These are phyloP conservation scores for Dinoponera quadriceps DNA, from an alignment of 1,140 invertebrate species.

Conservation along the genomic window DNA sequence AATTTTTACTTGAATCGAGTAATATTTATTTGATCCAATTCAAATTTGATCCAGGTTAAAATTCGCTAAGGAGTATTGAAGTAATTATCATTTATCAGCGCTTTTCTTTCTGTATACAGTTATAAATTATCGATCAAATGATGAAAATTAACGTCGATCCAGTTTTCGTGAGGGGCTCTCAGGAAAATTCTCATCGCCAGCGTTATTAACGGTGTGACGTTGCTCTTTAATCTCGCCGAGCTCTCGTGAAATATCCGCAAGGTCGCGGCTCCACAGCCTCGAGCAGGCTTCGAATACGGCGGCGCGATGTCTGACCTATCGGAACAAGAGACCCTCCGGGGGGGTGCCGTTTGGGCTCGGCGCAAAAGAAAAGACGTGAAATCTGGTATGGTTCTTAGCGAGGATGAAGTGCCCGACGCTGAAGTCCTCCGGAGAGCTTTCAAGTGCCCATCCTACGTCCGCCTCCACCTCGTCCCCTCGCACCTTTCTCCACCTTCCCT, in stretches of 20 bases:
- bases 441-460: slow-evolving; percentile 57
- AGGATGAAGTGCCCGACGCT: slow-evolving; percentile 79
- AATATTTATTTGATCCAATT: too few relatives aligned
- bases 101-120: too few relatives aligned
- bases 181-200: neutral
- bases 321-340: slow-evolving; percentile 74
- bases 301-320: slow-evolving; percentile 59
- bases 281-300: slow-evolving; percentile 31
- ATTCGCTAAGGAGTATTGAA: too few relatives aligned
- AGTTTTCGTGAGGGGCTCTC: too few relatives aligned
- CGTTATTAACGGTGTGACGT: neutral
- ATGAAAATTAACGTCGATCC: too few relatives aligned
- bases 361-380: slow-evolving; percentile 74
- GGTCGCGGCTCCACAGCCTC: too few relatives aligned
- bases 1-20: too few relatives aligned
- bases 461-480: slow-evolving; percentile 48
- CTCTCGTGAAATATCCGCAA: slow-evolving; percentile 4
- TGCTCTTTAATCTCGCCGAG: slow-evolving; percentile 7
- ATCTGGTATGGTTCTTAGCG: slow-evolving; percentile 79
- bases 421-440: slow-evolving; percentile 81
- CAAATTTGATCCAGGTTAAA: too few relatives aligned
- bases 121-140: too few relatives aligned
- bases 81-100: too few relatives aligned
- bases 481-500: slow-evolving; percentile 3
- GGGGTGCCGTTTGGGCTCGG: slow-evolving; percentile 69